Conservation (phyloP, 2,113 vertebrate species). For the Platichthys flesus region DNA sequence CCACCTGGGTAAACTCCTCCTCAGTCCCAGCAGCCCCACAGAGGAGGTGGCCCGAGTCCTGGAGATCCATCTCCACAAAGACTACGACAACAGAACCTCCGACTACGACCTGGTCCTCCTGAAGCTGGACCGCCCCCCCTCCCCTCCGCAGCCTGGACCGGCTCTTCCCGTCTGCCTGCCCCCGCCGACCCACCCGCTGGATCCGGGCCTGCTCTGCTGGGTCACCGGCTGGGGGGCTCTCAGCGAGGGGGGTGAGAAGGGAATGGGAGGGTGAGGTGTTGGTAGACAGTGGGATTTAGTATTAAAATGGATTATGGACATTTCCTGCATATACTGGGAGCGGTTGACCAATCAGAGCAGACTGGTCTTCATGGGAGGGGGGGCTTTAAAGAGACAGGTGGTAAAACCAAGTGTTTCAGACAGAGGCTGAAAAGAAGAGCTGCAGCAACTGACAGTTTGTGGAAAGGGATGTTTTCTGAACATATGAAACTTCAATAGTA, state of each 20-base stretch:
- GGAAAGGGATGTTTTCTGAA: no score
- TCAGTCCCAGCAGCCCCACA: conserved; percentile 80
- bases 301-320: no score
- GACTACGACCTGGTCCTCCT: conserved; percentile 94
- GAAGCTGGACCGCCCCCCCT: conserved; percentile 86
- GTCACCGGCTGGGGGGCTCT: conserved; percentile 93
- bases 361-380: no score
- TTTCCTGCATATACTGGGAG: no score
- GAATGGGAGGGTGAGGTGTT: neutral
- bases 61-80: conserved; percentile 88
- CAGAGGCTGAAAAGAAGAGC: no score
- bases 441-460: no score
- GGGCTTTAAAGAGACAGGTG: no score
- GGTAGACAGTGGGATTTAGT: neutral
- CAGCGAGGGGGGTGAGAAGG: conserved; percentile 85
- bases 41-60: conserved; percentile 89
- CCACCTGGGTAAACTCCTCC: conserved; percentile 88
- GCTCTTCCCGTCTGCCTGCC: conserved; percentile 90
- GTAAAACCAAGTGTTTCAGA: no score
- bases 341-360: no score
- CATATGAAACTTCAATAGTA: no score
- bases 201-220: conserved; percentile 91
- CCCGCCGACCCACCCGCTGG: conserved; percentile 86
- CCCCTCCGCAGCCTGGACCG: conserved; percentile 51
- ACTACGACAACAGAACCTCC: conserved; percentile 88